phyloP scores from a whole-genome alignment of 2,113 vertebrate species.

The Coregonus clupeaformis region DNA sequence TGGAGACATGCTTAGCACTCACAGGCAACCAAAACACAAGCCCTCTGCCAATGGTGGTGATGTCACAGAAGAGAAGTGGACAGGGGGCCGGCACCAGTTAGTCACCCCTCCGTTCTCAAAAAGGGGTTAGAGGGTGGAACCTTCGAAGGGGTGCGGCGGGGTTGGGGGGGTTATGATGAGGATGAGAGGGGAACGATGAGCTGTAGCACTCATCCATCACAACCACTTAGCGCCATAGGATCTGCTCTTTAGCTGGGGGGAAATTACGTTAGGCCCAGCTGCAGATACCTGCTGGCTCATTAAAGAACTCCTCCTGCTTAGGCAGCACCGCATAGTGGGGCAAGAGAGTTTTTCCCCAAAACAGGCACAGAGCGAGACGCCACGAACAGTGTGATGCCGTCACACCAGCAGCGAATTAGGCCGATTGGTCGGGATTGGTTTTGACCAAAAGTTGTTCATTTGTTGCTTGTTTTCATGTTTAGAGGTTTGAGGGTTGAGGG shows the following conservation, averaged over 20 bases:
- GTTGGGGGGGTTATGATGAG: constrained; percentile 12
- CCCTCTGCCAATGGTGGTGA: constrained; percentile 24
- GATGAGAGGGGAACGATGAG: constrained; percentile 52
- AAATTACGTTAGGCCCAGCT: constrained; percentile 76
- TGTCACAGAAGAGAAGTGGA: constrained; percentile 17
- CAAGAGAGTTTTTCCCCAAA: constrained; percentile 29
- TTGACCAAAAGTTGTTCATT: constrained; percentile 40
- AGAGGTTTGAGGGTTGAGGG: background rate
- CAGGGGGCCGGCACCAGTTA: background rate
- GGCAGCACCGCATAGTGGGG: constrained; percentile 52
- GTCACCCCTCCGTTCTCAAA: no score
- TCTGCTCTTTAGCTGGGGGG: constrained; percentile 70
- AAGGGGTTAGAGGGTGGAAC: no score
- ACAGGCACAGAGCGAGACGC: constrained; percentile 26
- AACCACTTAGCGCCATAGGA: constrained; percentile 78
- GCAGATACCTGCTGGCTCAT: constrained; percentile 77
- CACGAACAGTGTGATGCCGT: constrained; percentile 47
- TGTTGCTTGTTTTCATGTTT: constrained; percentile 45
- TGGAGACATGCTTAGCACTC: constrained; percentile 52
- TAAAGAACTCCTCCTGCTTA: constrained; percentile 64
- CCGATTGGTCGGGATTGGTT: constrained; percentile 53
- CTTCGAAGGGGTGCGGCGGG: background rate
- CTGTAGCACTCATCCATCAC: constrained; percentile 74
- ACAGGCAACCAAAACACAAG: constrained; percentile 52
- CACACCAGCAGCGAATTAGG: constrained; percentile 44